These are phyloP conservation scores for Nemurella pictetii DNA, from an alignment of 2,888 invertebrate species.

Conservation along the genomic window DNA sequence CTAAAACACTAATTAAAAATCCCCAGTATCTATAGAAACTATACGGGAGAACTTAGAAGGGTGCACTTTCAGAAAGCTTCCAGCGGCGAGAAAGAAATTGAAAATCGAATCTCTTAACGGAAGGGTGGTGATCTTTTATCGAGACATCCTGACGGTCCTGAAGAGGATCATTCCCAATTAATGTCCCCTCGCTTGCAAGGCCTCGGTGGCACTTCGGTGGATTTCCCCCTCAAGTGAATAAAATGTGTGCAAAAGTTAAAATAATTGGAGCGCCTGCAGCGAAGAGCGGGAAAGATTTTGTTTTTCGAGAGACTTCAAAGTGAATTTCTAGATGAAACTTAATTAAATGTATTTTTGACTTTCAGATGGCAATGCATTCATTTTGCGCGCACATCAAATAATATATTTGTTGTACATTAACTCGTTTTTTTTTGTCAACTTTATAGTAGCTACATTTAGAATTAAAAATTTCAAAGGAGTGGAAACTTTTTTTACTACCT, in stretches of 20 bases:
- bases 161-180: neutral
- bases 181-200: neutral
- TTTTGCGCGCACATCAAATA: neutral
- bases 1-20: constrained; percentile 27
- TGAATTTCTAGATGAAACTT: neutral
- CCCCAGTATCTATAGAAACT: constrained; percentile 1
- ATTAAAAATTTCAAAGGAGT: neutral
- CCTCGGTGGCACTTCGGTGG: neutral
- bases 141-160: neutral
- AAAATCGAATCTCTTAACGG: neutral
- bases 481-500: neutral
- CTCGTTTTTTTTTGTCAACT: neutral
- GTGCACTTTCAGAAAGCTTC: neutral
- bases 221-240: neutral
- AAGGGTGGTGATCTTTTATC: neutral
- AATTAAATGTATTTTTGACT: neutral
- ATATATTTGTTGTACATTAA: neutral
- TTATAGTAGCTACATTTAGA: neutral
- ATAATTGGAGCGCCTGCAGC: neutral
- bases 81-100: neutral
- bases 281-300: neutral
- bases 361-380: neutral
- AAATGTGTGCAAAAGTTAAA: neutral
- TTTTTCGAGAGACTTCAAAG: neutral
- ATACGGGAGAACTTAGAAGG: neutral